These are phyloP conservation scores for Cephus rjabovi DNA, from an alignment of 2,888 invertebrate genomes.

Conservation along the genomic window DNA sequence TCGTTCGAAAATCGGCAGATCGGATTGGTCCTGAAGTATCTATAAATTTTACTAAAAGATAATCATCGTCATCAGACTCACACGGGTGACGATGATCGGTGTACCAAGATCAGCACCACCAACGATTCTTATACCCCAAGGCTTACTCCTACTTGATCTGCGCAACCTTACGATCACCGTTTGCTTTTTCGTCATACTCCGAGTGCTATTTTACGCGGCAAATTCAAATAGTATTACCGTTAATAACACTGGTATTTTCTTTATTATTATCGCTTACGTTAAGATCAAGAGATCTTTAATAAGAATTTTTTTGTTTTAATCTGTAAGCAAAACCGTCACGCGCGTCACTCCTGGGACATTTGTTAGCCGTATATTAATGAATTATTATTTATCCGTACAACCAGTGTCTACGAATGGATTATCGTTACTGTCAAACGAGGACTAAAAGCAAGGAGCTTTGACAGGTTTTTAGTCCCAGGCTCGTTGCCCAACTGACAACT, in stretches of 20 bases:
- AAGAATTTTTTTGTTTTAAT: not conserved
- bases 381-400: constrained; percentile 4
- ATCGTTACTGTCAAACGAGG: not conserved
- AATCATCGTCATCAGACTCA: constrained; percentile 66
- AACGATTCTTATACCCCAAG: constrained; percentile 89
- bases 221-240: not conserved
- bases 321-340: not conserved
- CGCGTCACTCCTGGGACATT: not conserved
- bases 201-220: not conserved
- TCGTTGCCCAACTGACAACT: constrained; percentile 33
- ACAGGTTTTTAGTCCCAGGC: constrained; percentile 47
- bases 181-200: constrained; percentile 77
- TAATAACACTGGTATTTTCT: not conserved
- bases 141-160: constrained; percentile 77
- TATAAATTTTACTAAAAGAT: not conserved
- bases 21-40: not conserved
- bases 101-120: constrained; percentile 89
- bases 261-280: not conserved
- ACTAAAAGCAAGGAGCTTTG: constrained; percentile 32
- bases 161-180: constrained; percentile 81
- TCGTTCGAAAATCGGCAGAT: not conserved
- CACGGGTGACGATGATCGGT: constrained; percentile 89
- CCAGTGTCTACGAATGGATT: constrained; percentile 1
- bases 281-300: not conserved
- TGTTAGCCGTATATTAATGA: not conserved